A percentile compares a stretch with the other conserved stretches of the same genome.
These are phyloP conservation scores for Pituophis catenifer DNA, from an alignment of 2,113 vertebrate genomes.

Conservation along the genomic window DNA sequence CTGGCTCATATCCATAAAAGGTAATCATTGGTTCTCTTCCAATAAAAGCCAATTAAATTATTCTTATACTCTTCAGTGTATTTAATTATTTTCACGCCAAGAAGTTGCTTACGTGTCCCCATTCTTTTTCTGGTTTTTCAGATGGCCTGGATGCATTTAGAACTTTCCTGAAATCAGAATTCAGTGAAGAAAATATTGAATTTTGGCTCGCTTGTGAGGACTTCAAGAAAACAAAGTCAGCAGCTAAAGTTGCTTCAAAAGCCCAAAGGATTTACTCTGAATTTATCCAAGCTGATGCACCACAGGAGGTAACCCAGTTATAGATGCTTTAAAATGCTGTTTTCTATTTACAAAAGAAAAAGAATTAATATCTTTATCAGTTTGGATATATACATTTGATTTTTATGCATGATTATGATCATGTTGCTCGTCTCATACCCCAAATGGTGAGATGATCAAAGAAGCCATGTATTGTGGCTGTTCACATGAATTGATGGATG, in stretches of 20 bases:
- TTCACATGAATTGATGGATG: neutral
- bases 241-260: slow-evolving; percentile 79
- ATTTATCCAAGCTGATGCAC: slow-evolving; percentile 83
- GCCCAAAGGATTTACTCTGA: slow-evolving; percentile 84
- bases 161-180: slow-evolving; percentile 89
- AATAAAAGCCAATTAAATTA: neutral
- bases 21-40: neutral
- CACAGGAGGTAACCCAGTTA: slow-evolving; percentile 80
- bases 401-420: neutral
- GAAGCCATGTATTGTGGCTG: neutral
- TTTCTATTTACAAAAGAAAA: neutral
- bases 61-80: neutral
- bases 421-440: neutral
- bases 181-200: slow-evolving; percentile 95
- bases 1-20: neutral
- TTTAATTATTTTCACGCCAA: neutral
- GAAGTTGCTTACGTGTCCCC: neutral
- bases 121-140: slow-evolving; percentile 56
- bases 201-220: slow-evolving; percentile 93
- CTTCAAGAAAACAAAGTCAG: slow-evolving; percentile 85
- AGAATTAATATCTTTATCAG: neutral
- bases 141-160: slow-evolving; percentile 87
- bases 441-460: neutral
- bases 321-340: neutral
- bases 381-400: neutral